phyloP scores from a whole-genome alignment of 2,113 vertebrate species.

The Datnioides undecimradiatus region DNA sequence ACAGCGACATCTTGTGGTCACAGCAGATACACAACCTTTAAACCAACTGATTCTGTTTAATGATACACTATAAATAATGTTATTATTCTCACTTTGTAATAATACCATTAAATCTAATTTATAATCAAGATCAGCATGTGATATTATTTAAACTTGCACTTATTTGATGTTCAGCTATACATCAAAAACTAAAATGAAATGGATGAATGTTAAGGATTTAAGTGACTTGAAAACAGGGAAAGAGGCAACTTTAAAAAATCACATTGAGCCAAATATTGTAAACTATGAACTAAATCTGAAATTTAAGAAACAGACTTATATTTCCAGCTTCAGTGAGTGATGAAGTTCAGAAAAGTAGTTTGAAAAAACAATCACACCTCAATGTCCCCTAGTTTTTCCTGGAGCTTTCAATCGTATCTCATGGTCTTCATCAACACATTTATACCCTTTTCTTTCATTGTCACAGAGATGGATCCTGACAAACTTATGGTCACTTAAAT shows the following conservation, averaged over 20 bases:
- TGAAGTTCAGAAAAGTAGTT: not conserved
- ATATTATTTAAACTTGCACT: not conserved
- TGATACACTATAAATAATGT: no score
- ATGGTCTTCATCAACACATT: no score
- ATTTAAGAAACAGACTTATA: no score
- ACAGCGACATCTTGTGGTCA: conserved; percentile 64
- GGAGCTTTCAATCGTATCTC: no score
- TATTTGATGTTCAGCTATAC: no score
- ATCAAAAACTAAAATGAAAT: not conserved
- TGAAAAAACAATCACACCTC: not conserved
- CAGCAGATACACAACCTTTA: not conserved
- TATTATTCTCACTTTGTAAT: not conserved
- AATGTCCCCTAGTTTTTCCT: no score
- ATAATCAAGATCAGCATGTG: not conserved
- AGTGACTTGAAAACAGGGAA: not conserved
- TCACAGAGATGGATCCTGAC: no score
- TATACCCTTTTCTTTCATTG: no score
- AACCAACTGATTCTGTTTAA: not conserved
- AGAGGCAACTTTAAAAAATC: not conserved
- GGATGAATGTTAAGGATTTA: not conserved
- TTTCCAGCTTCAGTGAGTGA: no score
- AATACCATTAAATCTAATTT: not conserved
- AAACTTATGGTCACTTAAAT: no score
- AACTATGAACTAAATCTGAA: not conserved
- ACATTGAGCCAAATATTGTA: not conserved